Evolutionary conservation across 2,888 invertebrate genomes (phyloP), one percentile per base, ranked within the genome.

Genomic region (Rotaria sp.): DNA sequence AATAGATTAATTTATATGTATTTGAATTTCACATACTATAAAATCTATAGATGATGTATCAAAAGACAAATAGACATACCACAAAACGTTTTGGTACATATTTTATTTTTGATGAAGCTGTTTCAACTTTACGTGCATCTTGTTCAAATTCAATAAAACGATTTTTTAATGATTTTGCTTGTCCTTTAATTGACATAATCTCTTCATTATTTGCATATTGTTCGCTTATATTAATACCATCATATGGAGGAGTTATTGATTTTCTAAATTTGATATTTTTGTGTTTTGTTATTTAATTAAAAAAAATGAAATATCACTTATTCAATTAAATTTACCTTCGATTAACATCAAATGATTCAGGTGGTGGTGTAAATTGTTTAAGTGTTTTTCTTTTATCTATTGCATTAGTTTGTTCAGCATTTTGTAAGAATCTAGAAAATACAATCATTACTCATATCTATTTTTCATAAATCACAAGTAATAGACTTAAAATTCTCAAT

Each of bases 121-220:
- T 87, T 74, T 87, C 85, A 45, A 87, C 55, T 87, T 87, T 85
- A 18, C 30, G 35, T n/a, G 85, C 87, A 59, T 87, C 85, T 85
- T 87, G 80, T 85, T 87, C 84, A n/a, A 85, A 38, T 41, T 84
- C 85, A 45, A 85, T 35, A 48, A 85, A 87, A 84, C 84, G 85
- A 74, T 85, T 85, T 55, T 85, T 87, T 41, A 87, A 84, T 35
- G 80, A 50, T 85, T 87, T 85, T 15, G 87, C 67, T 35, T 75
- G 74, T 35, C 87, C 87, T 74, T 84, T 74, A n/a, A 57, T 38
- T 84, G 87, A 85, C 59, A 87, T 80, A 10, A 87, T 84, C 18
- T 87, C 87, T 85, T 87, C 87, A 38, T 50, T 84, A 50, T 7
- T 84, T 26, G 8, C 18, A 30, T 10, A 38, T 30, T 50, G 35